Evolutionary conservation across 2,888 invertebrate species (phyloP).

Genomic region (Allolobophora icterica): DNA sequence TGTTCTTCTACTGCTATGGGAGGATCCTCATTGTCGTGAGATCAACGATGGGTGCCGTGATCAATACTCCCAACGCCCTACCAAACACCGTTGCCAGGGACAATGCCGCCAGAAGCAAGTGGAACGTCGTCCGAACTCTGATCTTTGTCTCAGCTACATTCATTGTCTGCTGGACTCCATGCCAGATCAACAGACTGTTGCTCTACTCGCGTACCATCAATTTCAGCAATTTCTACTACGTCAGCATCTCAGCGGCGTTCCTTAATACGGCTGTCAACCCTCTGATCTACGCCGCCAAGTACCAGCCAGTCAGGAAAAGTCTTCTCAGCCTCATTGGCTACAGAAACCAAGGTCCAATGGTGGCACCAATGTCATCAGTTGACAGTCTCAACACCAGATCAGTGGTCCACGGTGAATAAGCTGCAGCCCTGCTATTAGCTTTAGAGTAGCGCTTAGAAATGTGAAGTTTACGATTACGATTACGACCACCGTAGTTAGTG

Average conservation of each 20-base stretch:
- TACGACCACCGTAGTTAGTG: too few species aligned
- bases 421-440: too few species aligned
- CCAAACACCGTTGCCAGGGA: not conserved
- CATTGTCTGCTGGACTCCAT: not conserved
- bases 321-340: not conserved
- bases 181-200: not conserved
- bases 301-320: conserved; percentile 11
- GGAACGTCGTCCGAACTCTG: not conserved
- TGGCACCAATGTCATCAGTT: not conserved
- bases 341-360: not conserved
- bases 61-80: not conserved
- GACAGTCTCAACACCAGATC: too few species aligned
- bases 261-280: not conserved
- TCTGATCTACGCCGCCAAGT: conserved; percentile 27
- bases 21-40: not conserved
- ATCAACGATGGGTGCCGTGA: not conserved
- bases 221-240: not conserved
- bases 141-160: not conserved
- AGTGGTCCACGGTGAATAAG: too few species aligned
- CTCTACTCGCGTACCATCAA: not conserved
- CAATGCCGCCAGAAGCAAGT: not conserved
- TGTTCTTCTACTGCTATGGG: conserved; percentile 3
- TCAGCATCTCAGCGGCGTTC: not conserved
- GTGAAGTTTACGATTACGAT: too few species aligned
- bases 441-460: too few species aligned